These are phyloP conservation scores for Tholera decimalis DNA, from an alignment of 2,888 invertebrate species.

Conservation along the genomic window DNA sequence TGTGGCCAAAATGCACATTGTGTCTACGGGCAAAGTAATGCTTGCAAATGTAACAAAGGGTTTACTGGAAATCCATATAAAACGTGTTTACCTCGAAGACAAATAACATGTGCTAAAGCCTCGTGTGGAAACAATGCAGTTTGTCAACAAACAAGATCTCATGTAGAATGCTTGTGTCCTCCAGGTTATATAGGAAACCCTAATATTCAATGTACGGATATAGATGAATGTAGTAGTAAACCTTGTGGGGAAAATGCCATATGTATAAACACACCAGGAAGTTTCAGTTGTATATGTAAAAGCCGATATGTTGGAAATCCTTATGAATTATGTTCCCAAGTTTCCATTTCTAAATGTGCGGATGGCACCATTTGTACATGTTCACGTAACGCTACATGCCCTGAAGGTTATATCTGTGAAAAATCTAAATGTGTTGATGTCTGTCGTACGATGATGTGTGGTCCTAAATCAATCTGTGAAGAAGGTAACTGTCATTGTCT, in stretches of 20 bases:
- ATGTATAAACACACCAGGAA: constrained; percentile 97
- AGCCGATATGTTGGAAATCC: constrained; percentile 97
- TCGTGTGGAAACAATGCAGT: constrained; percentile 95
- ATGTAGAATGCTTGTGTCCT: constrained; percentile 96
- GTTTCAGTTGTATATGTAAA: constrained; percentile 97
- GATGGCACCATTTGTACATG: constrained; percentile 94
- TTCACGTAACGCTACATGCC: constrained; percentile 94
- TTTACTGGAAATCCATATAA: constrained; percentile 97
- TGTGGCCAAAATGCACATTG: constrained; percentile 97
- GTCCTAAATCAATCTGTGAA: constrained; percentile 95
- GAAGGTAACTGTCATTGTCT: constrained; percentile 95
- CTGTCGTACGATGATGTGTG: constrained; percentile 95
- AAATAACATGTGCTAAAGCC: constrained; percentile 93
- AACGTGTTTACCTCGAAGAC: constrained; percentile 94
- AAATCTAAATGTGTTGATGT: constrained; percentile 94
- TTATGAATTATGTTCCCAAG: constrained; percentile 95
- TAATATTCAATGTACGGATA: constrained; percentile 96
- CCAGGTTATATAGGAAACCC: constrained; percentile 97
- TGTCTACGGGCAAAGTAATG: constrained; percentile 94
- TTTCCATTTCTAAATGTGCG: constrained; percentile 93
- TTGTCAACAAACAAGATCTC: constrained; percentile 94
- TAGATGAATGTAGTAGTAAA: constrained; percentile 95
- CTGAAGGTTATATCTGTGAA: constrained; percentile 94
- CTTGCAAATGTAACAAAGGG: constrained; percentile 96
- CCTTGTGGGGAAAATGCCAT: constrained; percentile 96